A percentile compares a stretch with the other conserved stretches of the same genome.
phyloP scores from a whole-genome alignment of 2,888 invertebrate species.

The Catocala fraxini region DNA sequence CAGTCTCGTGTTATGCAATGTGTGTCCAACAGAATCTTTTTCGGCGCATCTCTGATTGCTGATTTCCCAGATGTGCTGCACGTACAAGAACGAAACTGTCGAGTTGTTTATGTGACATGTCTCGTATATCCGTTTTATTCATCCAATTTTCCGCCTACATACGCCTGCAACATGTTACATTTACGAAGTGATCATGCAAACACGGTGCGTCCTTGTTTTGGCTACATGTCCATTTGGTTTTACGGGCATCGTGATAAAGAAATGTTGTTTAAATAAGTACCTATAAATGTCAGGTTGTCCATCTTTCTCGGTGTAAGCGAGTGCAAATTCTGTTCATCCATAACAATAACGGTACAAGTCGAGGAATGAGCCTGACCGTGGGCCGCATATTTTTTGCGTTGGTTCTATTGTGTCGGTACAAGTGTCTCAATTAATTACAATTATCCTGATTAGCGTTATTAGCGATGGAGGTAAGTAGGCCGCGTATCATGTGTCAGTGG shows the following conservation, averaged over 20 bases:
- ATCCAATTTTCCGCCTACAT: slow-evolving; percentile 41
- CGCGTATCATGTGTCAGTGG: slow-evolving; percentile 61
- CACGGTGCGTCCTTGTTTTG: slow-evolving; percentile 36
- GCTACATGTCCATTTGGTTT: slow-evolving; percentile 48
- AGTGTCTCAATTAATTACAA: slow-evolving; percentile 80
- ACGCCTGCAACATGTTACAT: slow-evolving; percentile 33
- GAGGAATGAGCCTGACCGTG: slow-evolving; percentile 51
- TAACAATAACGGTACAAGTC: slow-evolving; percentile 63
- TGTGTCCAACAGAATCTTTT: slow-evolving; percentile 31
- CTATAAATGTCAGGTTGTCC: slow-evolving; percentile 51
- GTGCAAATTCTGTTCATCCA: slow-evolving; percentile 61
- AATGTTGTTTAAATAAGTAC: slow-evolving; percentile 29
- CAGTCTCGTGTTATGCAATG: slow-evolving; percentile 51
- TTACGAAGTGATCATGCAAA: slow-evolving; percentile 33
- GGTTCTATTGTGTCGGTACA: slow-evolving; percentile 66
- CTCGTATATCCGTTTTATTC: slow-evolving; percentile 31
- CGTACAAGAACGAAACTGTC: slow-evolving; percentile 28
- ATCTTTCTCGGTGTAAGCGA: slow-evolving; percentile 52
- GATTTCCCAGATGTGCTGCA: slow-evolving; percentile 37
- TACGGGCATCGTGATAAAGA: slow-evolving; percentile 49
- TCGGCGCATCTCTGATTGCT: slow-evolving; percentile 34
- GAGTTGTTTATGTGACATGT: slow-evolving; percentile 19
- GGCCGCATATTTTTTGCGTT: slow-evolving; percentile 55
- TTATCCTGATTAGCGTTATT: slow-evolving; percentile 75
- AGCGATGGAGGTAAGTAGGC: slow-evolving; percentile 71